Base-by-base conservation (phyloP, 2,888 invertebrate genomes). In the Tenthredo scrophulariae region DNA sequence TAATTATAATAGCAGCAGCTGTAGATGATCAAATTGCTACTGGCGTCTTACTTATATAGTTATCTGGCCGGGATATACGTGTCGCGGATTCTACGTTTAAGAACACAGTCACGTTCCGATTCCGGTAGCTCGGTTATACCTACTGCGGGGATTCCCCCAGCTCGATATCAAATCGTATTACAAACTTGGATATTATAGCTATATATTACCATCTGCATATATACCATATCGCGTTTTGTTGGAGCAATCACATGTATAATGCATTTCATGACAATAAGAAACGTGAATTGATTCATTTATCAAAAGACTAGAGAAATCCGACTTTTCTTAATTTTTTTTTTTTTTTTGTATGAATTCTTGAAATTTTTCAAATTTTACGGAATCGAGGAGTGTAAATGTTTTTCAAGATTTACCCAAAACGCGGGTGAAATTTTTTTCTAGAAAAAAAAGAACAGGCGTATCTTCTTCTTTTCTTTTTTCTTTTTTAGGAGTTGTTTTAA, bases 131-230 rank as follows among this genome's bases (percentile, higher is more conserved):
- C 75, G 37, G 43, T 46, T 46, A 46, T 46, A 46, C 46, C 26
- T 2, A 26, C 54, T n/a, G 9, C 40, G 70, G 85, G 86, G 86
- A 88, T 88, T 87, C 87, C 86, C 87, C 54, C 7, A 54, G 33
- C 43, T 84, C 87, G 87, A 87, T 88, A 88, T 87, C 86, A 86
- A 88, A 88, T 88, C 86, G 86, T 86, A 82, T 87, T 88, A 88
- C 85, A 86, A 88, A 87, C 84, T 87, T 80, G 86, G 82, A n/a
- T 18, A n/a, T n/a, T 75, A 29, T 46, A 13, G 74, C 43, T 54
- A 18, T 50, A 6, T 13, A 37, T 6, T 5, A 18, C n/a, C 7
- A 54, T 54, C 50, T 50, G 7, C 6, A 54, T 50, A 7, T 0
- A 54, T 54, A 18, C n/a, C 4, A n/a, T 18, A n/a, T n/a, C 54